phyloP scores from a whole-genome alignment of 2,888 invertebrate genomes.

The Erebia palarica region DNA sequence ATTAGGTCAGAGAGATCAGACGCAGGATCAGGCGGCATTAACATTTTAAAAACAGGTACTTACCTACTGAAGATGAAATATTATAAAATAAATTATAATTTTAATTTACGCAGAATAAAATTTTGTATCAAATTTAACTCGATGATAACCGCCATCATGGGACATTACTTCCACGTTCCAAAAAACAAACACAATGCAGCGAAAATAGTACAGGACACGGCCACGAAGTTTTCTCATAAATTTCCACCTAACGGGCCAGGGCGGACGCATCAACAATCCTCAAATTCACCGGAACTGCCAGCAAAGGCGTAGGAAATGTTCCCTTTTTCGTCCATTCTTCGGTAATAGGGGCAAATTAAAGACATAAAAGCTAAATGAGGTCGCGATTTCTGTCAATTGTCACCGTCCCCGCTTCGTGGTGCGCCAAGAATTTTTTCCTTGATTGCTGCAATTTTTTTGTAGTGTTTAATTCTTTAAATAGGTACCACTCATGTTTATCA shows the following conservation, averaged over 20 bases:
- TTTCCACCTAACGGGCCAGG: conserved; percentile 33
- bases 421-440: conserved; percentile 39
- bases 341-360: conserved; percentile 71
- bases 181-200: conserved; percentile 33
- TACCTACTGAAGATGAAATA: too few species aligned
- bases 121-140: not conserved
- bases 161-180: conserved; percentile 22
- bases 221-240: conserved; percentile 40
- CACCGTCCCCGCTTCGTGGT: conserved; percentile 41
- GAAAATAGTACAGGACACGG: conserved; percentile 29
- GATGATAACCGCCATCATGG: conserved; percentile 13
- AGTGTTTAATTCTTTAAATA: conserved; percentile 3
- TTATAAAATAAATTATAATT: not conserved
- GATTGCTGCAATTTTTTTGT: not conserved
- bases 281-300: conserved; percentile 58
- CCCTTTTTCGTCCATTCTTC: conserved; percentile 54
- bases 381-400: conserved; percentile 67
- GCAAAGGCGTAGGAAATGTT: conserved; percentile 63
- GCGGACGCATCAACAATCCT: conserved; percentile 49
- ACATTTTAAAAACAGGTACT: too few species aligned
- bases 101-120: conserved; percentile 23
- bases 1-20: too few species aligned
- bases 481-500: too few species aligned
- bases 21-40: too few species aligned
- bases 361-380: conserved; percentile 70